These are phyloP conservation scores for Catocala fraxini DNA, from an alignment of 2,888 invertebrate species.

Conservation along the genomic window DNA sequence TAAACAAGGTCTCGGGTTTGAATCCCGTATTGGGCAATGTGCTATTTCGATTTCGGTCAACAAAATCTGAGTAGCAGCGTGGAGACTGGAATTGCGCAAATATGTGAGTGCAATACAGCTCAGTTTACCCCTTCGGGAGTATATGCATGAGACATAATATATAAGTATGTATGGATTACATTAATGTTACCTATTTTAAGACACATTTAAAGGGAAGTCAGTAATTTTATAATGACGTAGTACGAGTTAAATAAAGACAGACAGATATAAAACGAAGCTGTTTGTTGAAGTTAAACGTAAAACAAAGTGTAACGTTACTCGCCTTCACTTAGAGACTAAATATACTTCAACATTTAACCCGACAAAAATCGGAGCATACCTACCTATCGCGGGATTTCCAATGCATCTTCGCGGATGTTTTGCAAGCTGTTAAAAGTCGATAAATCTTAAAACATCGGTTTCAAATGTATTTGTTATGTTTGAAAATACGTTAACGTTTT, in stretches of 20 bases:
- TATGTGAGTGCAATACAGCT: too few species aligned
- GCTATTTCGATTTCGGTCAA: too few species aligned
- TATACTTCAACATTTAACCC: not conserved
- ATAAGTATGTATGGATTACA: too few species aligned
- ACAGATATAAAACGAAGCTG: conserved; percentile 4
- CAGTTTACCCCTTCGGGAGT: too few species aligned
- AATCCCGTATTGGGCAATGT: too few species aligned
- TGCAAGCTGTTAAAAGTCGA: conserved; percentile 6
- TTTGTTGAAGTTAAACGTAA: conserved; percentile 9
- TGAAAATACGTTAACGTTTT: conserved; percentile 10
- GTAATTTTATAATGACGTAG: not conserved
- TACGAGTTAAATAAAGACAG: conserved; percentile 3
- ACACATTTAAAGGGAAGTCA: not conserved
- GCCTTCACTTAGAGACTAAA: not conserved
- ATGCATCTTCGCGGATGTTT: conserved; percentile 5
- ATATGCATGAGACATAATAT: too few species aligned
- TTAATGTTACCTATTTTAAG: too few species aligned
- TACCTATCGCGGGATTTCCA: not conserved
- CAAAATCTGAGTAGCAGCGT: too few species aligned
- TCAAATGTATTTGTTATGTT: conserved; percentile 9
- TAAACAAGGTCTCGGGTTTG: too few species aligned
- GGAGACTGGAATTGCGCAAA: too few species aligned
- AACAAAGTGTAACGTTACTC: conserved; percentile 11
- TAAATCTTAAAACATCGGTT: conserved; percentile 8
- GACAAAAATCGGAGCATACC: not conserved